Evolutionary conservation across 2,888 invertebrate genomes (phyloP).

Genomic region (Mythimna impura): DNA sequence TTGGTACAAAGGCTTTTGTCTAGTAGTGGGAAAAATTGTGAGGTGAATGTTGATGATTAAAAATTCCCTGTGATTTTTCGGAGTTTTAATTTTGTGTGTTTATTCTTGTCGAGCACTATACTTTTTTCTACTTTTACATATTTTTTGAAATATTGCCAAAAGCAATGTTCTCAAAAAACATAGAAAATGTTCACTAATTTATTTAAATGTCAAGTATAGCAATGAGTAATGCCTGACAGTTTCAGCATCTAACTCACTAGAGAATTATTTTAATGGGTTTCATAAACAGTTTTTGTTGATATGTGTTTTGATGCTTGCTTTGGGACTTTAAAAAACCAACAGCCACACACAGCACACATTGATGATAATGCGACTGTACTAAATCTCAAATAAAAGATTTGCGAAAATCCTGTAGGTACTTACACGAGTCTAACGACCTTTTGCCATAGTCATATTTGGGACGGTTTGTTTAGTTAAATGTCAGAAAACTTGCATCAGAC

Average conservation of each 20-base stretch:
- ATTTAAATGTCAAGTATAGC: neutral
- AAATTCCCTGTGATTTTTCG: neutral
- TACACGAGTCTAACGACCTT: neutral
- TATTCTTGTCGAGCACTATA: neutral
- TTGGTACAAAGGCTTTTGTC: too few species aligned
- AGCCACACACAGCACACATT: too few species aligned
- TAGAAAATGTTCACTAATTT: neutral
- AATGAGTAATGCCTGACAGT: neutral
- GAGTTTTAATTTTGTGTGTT: neutral
- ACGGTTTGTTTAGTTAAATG: neutral
- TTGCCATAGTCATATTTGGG: too few species aligned
- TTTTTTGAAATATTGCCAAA: neutral
- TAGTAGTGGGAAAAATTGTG: too few species aligned
- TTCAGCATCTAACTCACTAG: neutral
- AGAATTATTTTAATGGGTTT: neutral
- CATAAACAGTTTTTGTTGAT: too few species aligned
- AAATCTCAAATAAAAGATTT: too few species aligned
- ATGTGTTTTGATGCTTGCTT: too few species aligned
- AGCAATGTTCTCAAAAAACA: neutral
- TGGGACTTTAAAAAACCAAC: neutral
- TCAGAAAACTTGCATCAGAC: neutral
- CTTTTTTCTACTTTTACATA: neutral
- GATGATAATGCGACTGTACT: neutral
- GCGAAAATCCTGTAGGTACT: neutral
- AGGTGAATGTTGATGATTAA: too few species aligned